Percentiles rank a stretch among this genome's conserved stretches.
Evolutionary conservation across 2,888 invertebrate species (phyloP).

Genomic region (Dexiosoma caninum): DNA sequence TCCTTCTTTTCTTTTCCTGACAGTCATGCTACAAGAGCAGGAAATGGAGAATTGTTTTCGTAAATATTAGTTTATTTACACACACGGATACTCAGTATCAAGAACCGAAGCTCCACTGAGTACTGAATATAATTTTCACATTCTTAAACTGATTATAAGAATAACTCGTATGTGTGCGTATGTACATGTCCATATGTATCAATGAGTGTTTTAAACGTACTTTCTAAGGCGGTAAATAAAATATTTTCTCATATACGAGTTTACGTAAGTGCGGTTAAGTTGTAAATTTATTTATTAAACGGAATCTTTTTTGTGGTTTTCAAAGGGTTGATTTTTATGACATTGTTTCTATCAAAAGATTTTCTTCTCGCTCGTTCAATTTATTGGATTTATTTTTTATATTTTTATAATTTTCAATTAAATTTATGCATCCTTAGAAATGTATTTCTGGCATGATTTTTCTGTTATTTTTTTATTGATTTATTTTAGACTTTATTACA

Average conservation of each 20-base stretch:
- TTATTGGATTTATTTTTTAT: slow-evolving; percentile 1
- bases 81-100: slow-evolving; percentile 4
- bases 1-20: not conserved
- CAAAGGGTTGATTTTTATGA: slow-evolving; percentile 49
- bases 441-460: not conserved
- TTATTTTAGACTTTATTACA: slow-evolving; percentile 47
- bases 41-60: slow-evolving; percentile 50
- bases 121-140: slow-evolving; percentile 7
- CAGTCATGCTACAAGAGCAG: not conserved
- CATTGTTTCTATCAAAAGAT: slow-evolving; percentile 27
- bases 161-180: not conserved
- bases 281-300: slow-evolving; percentile 51
- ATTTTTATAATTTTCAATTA: slow-evolving; percentile 48
- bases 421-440: slow-evolving; percentile 40
- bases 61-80: slow-evolving; percentile 59
- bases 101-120: not conserved
- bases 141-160: not conserved
- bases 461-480: slow-evolving; percentile 34
- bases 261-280: slow-evolving; percentile 34
- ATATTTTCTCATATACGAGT: not conserved
- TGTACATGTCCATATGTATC: slow-evolving; percentile 8
- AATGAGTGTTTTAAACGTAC: not conserved
- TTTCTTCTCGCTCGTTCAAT: not conserved
- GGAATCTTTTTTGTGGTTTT: slow-evolving; percentile 48
- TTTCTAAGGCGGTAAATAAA: not conserved